phyloP scores from a whole-genome alignment of 2,797 vertebrate genomes.

The Denticeps clupeoides region DNA sequence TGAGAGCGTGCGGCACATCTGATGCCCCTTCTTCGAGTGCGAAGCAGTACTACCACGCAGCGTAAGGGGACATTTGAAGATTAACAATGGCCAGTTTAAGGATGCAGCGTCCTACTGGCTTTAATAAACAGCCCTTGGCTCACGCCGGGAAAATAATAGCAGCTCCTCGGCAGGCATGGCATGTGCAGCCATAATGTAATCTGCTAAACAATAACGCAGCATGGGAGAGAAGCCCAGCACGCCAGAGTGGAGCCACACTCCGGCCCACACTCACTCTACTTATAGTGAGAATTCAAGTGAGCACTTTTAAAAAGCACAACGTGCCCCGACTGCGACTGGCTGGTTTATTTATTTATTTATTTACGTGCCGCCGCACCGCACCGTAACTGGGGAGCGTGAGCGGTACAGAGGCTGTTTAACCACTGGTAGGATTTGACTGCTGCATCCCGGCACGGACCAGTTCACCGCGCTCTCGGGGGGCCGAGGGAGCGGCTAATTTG shows the following conservation, averaged over 20 bases:
- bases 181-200: slow-evolving; percentile 27
- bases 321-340: too few species aligned
- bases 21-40: too few species aligned
- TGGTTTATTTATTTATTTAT: too few species aligned
- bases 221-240: slow-evolving; percentile 23
- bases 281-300: slow-evolving; percentile 32
- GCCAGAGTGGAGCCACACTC: too few species aligned
- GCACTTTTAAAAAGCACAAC: slow-evolving; percentile 25
- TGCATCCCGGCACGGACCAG: too few species aligned
- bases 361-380: too few species aligned
- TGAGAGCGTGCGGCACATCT: too few species aligned
- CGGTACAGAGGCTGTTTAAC: too few species aligned
- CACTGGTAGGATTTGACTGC: too few species aligned
- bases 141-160: slow-evolving; percentile 33
- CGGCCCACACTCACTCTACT: slow-evolving; percentile 23
- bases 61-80: slow-evolving; percentile 15
- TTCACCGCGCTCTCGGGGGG: too few species aligned
- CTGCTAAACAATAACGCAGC: slow-evolving; percentile 37
- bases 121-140: slow-evolving; percentile 43
- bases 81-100: slow-evolving; percentile 32
- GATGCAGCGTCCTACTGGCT: slow-evolving; percentile 24
- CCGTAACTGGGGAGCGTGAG: too few species aligned
- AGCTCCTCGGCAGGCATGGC: slow-evolving; percentile 14
- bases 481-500: too few species aligned
- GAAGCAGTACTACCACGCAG: background rate